Evolutionary conservation across 2,113 vertebrate species (phyloP).

Genomic region (Dolichotis patagonum): DNA sequence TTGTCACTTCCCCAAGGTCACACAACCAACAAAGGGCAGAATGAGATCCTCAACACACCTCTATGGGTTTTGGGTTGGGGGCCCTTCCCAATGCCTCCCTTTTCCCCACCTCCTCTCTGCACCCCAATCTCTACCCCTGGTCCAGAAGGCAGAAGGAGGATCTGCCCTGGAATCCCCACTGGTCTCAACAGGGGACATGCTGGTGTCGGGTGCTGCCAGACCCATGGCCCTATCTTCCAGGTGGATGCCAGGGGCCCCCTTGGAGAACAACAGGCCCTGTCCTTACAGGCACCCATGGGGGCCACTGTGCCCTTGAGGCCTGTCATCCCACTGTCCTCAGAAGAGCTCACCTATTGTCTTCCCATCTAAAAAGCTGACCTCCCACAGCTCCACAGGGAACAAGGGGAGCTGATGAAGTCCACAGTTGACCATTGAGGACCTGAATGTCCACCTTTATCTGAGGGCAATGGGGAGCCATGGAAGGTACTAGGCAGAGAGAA

Average conservation of each 20-base stretch:
- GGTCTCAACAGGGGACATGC: neutral
- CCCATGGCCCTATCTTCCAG: neutral
- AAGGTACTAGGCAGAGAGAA: neutral
- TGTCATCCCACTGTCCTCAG: neutral
- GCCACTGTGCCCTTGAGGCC: neutral
- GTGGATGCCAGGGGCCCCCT: neutral
- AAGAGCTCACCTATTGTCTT: neutral
- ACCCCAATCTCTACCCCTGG: neutral
- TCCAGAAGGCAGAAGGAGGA: neutral
- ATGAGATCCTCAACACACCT: neutral
- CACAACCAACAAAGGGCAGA: neutral
- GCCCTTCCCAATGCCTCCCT: neutral
- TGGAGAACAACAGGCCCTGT: neutral
- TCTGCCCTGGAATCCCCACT: neutral
- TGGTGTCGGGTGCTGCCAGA: neutral
- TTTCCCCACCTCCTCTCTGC: fast-evolving
- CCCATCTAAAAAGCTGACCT: neutral
- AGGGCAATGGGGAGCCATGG: neutral
- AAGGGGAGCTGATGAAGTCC: too few species aligned
- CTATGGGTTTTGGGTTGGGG: neutral
- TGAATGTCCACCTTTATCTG: neutral
- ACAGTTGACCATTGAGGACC: neutral
- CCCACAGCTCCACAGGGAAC: neutral
- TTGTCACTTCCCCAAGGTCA: neutral
- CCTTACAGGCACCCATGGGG: neutral